Evolutionary conservation across 2,113 vertebrate species (phyloP), one percentile per base, ranked within the genome.

Genomic region (Oreochromis niloticus): DNA sequence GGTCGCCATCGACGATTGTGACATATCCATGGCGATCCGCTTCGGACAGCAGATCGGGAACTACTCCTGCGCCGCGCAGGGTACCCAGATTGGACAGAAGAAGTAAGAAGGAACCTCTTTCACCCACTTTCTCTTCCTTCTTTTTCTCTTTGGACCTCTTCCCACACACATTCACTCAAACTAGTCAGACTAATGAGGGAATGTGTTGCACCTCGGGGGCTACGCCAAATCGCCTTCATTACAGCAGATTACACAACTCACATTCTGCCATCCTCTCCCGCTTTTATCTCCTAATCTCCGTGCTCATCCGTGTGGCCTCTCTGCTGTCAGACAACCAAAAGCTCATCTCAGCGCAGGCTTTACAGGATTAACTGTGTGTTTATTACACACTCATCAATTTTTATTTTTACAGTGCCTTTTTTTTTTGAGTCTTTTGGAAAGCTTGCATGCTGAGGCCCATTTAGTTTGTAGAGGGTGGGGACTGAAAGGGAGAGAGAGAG

Each of bases 41-140:
- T 99, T 99, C 0, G 98, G 98, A 22, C 96, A 78, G 89, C 93
- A 97, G 57, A 96, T 99, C 2, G 97, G 98, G 17, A 99, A 99
- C 96, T 99, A 99, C 94, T 98, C 97, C 52, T 99, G 99, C 0
- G 99, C 98, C 1, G 98, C 99, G 14, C 98, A 98, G 89, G 99
- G 98, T 13, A 99, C 98, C 2, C 99, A 99, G 95, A 98, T 97
- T 0, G 98, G 99, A 81, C 98, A 98, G 68, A 99, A 99, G 90
- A 99, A 99, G 98, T 99, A 96, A 97, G 52, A 71, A 9, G 43
- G 41, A 19, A 30, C 0, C 32, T 54, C 5, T 12, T 19, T 43
- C 14, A 22, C 17, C 2, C 14, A 82, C 50, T 22, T 6, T 22
- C 13, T 56, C 43, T 13, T 13, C 61, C 32, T 43, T 12, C 5